Percentiles rank a stretch among this genome's conserved stretches.
phyloP scores from a whole-genome alignment of 2,113 vertebrate genomes.

The Hucho hucho region DNA sequence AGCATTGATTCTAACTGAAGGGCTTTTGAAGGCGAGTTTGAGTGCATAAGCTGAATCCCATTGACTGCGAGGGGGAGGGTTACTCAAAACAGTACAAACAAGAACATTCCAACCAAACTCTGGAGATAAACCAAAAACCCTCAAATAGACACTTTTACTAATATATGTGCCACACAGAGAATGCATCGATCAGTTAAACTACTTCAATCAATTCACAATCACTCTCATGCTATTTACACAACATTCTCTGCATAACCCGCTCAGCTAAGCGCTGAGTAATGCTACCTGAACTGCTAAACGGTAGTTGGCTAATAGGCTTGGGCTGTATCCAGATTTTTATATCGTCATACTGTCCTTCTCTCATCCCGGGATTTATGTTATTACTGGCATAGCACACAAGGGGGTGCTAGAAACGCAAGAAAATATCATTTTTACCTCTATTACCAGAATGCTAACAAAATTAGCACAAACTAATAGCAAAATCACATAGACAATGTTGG shows the following conservation, averaged over 20 bases:
- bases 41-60: not conserved
- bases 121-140: not conserved
- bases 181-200: not conserved
- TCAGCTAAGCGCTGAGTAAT: not conserved
- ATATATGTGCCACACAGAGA: not conserved
- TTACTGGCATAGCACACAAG: too few species aligned
- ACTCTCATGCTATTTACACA: not conserved
- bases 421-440: too few species aligned
- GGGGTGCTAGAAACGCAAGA: too few species aligned
- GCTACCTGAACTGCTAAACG: not conserved
- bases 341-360: too few species aligned
- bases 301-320: too few species aligned
- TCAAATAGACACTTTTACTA: not conserved
- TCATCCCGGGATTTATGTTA: too few species aligned
- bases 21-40: too few species aligned
- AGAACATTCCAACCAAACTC: not conserved
- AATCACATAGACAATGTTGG: too few species aligned
- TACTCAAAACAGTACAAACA: not conserved
- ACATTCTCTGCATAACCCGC: not conserved
- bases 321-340: too few species aligned
- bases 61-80: not conserved
- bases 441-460: too few species aligned
- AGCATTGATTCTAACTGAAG: too few species aligned
- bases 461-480: too few species aligned
- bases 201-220: conserved; percentile 1